Base-by-base conservation (phyloP, 1,140 invertebrate genomes). In the Hycleus cichorii region DNA sequence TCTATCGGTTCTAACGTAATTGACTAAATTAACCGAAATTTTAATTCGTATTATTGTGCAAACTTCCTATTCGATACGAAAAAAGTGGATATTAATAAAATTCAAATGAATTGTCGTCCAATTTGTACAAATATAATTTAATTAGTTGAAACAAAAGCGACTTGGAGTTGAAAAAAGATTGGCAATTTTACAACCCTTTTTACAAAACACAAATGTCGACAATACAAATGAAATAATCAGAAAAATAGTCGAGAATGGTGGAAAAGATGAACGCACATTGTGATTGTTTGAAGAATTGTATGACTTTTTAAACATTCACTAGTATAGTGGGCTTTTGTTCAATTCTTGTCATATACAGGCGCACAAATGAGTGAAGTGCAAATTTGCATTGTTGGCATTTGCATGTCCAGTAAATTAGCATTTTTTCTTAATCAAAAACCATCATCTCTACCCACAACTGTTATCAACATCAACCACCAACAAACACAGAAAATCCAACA, bases 361-460 rank as follows among this genome's bases (percentile, higher is more conserved):
- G 32, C 32, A 18, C 18, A 18, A 56, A 39, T 48, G 54, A 57
- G 11, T 57, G 47, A 56, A 53, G 54, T 57, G 48, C 54, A 57
- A 57, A 57, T 57, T 57, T 57, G 54, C 54, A 57, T 57, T 57
- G 54, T 49, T n/a, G 47, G 42, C 47, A 57, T 57, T 57, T 57
- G 47, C 54, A 57, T 57, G 54, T 48, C 54, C 54, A 57, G 32
- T 57, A 46, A 57, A 57, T 57, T 57, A 57, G 46, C 54, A 57
- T 57, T 57, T 53, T 57, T 57, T 46, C 48, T 38, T 27, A 32
- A 32, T 7, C 32, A 32, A 4, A 4, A 32, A 32, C 7, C 32
- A 32, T 7, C 32, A 32, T 32, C 32, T 32, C 32, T 5, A 32
- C 32, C 4, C 32, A 32, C 32, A 4, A 32, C 4, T 32, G 18